A percentile compares a stretch with the other conserved stretches of the same genome.
These are phyloP conservation scores for Drosophila tropicalis DNA, from an alignment of 1,140 invertebrate species.

Conservation along the genomic window DNA sequence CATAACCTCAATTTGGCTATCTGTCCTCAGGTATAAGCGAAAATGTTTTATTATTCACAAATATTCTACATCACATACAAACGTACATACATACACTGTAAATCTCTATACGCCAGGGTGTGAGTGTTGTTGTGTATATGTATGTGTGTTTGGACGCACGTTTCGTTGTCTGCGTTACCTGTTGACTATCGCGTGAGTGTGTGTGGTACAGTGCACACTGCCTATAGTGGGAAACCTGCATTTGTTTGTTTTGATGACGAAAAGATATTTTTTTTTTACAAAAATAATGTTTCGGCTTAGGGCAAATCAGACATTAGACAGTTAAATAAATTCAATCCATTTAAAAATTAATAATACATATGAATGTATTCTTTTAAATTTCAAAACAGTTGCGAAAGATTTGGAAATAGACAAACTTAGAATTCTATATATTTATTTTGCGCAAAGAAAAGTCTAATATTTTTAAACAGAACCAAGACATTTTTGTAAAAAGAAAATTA, in stretches of 20 bases:
- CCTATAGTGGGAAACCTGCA: not conserved
- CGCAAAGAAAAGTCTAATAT: too few species aligned
- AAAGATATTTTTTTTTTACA: too few species aligned
- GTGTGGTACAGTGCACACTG: slow-evolving; percentile 23
- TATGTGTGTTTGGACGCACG: slow-evolving; percentile 26
- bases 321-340: too few species aligned
- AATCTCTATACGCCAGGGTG: not conserved
- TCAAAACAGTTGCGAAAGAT: not conserved
- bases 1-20: slow-evolving; percentile 53
- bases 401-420: not conserved
- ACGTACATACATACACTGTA: not conserved
- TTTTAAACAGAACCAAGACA: too few species aligned
- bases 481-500: too few species aligned
- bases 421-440: too few species aligned
- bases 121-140: slow-evolving; percentile 7
- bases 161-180: slow-evolving; percentile 26
- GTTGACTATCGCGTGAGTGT: slow-evolving; percentile 40
- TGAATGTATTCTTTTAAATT: too few species aligned
- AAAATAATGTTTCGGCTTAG: too few species aligned
- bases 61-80: not conserved
- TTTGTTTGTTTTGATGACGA: too few species aligned
- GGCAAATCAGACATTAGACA: too few species aligned
- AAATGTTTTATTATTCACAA: slow-evolving; percentile 13
- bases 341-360: too few species aligned
- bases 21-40: slow-evolving; percentile 12